Base-by-base conservation (phyloP, 2,113 vertebrate genomes). In the Megalops atlanticus region DNA sequence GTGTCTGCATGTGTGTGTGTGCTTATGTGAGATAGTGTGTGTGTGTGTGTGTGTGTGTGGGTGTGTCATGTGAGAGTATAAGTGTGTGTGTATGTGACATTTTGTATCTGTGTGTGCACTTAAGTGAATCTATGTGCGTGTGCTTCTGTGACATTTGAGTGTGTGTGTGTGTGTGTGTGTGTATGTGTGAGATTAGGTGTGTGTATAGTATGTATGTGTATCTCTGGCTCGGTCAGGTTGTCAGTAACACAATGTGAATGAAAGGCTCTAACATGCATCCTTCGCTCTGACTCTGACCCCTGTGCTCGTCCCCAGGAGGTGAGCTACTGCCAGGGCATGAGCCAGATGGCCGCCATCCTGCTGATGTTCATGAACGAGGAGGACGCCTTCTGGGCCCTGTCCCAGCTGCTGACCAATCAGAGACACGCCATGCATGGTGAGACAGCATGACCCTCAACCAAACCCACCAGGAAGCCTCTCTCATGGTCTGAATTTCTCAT, bases 261-360 rank as follows among this genome's bases (percentile, higher is more conserved):
- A 14, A 45, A 14, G 43, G 43, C 43, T 45, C 7, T n/a, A 31
- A 24, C n/a, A 3, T 74, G 36, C 36, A 15, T 47, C 71, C 43
- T 86, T 11, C 52, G 74, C 79, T 77, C 64, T 79, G 47, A 86
- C 76, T n/a, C 6, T 31, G 58, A 41, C 70, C n/a, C 58, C 39
- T 81, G 79, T 21, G 3, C 40, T 33, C 77, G 71, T 83, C 88
- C 88, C 31, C 91, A 97, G 96, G 96, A 97, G 88, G 97, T 98
- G 85, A 96, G 96, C 92, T 97, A 98, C 91, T 97, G 97, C 89
- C 96, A 96, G 89, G 96, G 96, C 64, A 96, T 96, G 96, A 97
- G 95, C 90, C 96, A 97, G 91, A 95, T 96, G 0, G 96, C 94
- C 47, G 96, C 96, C 82, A 92, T 97, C 88, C 88, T 96, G 70